These are phyloP conservation scores for Allenopithecus nigroviridis DNA, from an alignment of 2,797 vertebrate species.

Conservation along the genomic window DNA sequence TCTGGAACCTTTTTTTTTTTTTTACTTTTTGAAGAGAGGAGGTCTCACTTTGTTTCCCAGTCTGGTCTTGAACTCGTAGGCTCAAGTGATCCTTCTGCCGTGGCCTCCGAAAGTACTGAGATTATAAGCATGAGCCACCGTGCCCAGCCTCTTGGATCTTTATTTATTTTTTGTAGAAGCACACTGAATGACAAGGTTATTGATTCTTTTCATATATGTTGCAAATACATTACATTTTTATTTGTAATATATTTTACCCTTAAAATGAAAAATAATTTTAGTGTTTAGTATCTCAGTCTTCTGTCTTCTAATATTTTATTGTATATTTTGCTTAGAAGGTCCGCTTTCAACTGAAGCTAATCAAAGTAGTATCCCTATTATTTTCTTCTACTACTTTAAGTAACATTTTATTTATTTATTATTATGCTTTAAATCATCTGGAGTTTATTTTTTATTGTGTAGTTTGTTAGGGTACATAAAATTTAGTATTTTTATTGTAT, in stretches of 20 bases:
- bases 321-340: neutral
- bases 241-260: neutral
- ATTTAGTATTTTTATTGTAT: neutral
- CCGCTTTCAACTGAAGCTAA: neutral
- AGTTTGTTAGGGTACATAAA: neutral
- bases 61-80: too few species aligned
- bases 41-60: too few species aligned
- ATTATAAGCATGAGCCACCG: too few species aligned
- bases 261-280: neutral
- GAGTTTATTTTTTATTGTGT: neutral
- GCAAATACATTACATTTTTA: neutral
- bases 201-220: neutral
- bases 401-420: neutral
- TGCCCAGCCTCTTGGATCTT: too few species aligned
- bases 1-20: too few species aligned
- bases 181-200: neutral
- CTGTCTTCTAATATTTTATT: neutral
- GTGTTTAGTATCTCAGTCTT: neutral
- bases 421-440: neutral
- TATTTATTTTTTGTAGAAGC: neutral
- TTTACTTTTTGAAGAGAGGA: neutral
- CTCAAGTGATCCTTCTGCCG: too few species aligned
- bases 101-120: too few species aligned
- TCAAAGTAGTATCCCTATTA: neutral
- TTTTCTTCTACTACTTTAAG: neutral